These are phyloP conservation scores for Pseudopleuronectes americanus DNA, from an alignment of 2,797 vertebrate genomes.

Conservation along the genomic window DNA sequence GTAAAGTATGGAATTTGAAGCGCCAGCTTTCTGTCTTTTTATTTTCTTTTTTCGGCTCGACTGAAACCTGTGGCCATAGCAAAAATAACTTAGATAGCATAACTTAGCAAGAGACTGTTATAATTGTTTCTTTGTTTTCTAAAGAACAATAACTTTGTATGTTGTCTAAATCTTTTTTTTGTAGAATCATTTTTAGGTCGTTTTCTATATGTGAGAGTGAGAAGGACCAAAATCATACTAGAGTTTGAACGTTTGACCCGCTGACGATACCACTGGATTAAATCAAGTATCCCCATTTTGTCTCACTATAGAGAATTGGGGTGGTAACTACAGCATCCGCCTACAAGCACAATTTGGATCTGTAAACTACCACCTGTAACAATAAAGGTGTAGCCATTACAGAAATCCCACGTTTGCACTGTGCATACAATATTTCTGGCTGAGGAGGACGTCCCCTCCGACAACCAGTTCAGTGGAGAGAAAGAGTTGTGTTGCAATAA, in stretches of 20 bases:
- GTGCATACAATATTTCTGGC: slow-evolving; percentile 36
- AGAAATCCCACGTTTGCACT: slow-evolving; percentile 54
- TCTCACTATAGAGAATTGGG: slow-evolving; percentile 62
- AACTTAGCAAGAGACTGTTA: slow-evolving; percentile 86
- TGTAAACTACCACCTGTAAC: slow-evolving; percentile 53
- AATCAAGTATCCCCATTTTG: slow-evolving; percentile 51
- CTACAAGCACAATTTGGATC: slow-evolving; percentile 67
- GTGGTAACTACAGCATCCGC: slow-evolving; percentile 50
- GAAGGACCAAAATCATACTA: slow-evolving; percentile 84
- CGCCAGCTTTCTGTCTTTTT: slow-evolving; percentile 36
- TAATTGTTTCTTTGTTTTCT: slow-evolving; percentile 84
- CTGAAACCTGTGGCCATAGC: slow-evolving; percentile 78
- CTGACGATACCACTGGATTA: slow-evolving; percentile 45
- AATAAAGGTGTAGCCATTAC: slow-evolving; percentile 36
- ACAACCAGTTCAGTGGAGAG: slow-evolving; percentile 24
- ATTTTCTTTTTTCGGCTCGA: slow-evolving; percentile 61
- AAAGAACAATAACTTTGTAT: slow-evolving; percentile 85
- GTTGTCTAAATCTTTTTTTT: slow-evolving; percentile 82
- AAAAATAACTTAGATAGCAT: slow-evolving; percentile 74
- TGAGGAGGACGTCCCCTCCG: slow-evolving; percentile 36
- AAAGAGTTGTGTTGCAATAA: slow-evolving; percentile 43
- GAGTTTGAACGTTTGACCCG: slow-evolving; percentile 54
- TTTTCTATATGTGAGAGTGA: slow-evolving; percentile 83
- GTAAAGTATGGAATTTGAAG: slow-evolving; percentile 70
- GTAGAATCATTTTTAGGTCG: slow-evolving; percentile 79